These are phyloP conservation scores for Actinostola sp. DNA, from an alignment of 92 coral and sea anemone genomes.

Conservation along the genomic window DNA sequence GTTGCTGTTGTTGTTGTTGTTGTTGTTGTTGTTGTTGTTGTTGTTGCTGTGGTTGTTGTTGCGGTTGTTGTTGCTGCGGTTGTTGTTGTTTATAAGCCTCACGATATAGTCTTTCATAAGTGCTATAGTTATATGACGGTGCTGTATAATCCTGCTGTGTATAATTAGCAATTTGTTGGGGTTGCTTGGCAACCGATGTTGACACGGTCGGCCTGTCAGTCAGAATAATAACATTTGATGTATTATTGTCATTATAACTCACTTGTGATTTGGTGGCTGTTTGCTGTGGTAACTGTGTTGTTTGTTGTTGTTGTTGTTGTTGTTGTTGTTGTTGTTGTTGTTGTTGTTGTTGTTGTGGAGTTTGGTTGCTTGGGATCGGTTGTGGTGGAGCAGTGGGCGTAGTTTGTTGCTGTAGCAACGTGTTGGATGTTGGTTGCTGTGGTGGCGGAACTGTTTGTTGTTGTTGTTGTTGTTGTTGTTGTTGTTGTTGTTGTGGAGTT, in stretches of 20 bases:
- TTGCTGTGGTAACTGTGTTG: background rate
- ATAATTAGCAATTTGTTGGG: background rate
- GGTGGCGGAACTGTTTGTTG: background rate
- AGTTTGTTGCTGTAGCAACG: slow-evolving; percentile 10
- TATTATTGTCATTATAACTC: background rate
- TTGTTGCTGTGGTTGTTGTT: background rate
- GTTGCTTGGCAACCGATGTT: background rate
- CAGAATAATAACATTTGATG: background rate
- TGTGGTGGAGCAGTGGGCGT: background rate
- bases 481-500: slow-evolving; percentile 6
- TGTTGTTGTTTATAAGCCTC: slow-evolving; percentile 7
- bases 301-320: slow-evolving; percentile 18
- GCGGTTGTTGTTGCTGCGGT: background rate
- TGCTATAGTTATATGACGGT: slow-evolving; percentile 9
- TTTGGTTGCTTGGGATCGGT: background rate
- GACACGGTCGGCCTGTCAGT: background rate
- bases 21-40: background rate
- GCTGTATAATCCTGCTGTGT: slow-evolving; percentile 1
- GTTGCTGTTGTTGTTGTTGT: background rate
- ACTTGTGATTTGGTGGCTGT: background rate
- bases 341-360: background rate
- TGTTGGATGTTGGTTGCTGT: background rate
- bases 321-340: background rate
- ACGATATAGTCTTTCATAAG: background rate
- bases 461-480: background rate